phyloP scores from a whole-genome alignment of 2,888 invertebrate genomes.

The Sinopyrophorus schimmeli region DNA sequence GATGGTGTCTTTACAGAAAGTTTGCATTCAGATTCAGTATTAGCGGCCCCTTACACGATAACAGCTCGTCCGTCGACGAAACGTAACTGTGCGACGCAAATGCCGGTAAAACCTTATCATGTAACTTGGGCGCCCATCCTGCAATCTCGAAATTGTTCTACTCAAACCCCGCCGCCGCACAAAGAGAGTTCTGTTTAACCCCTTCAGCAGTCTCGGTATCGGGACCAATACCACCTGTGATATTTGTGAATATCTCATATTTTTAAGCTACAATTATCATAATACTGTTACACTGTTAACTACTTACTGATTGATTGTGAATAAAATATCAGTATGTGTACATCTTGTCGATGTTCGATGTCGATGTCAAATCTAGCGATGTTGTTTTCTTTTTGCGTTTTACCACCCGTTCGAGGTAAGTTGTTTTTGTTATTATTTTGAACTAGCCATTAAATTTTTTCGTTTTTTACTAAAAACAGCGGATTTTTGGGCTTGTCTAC shows the following conservation, averaged over 20 bases:
- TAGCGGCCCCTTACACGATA: conserved; percentile 53
- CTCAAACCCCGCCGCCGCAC: conserved; percentile 54
- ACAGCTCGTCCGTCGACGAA: conserved; percentile 52
- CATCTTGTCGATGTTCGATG: too few relatives aligned
- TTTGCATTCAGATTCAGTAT: conserved; percentile 45
- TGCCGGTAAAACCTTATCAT: conserved; percentile 56
- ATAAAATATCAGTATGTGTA: conserved; percentile 51
- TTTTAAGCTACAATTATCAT: conserved; percentile 52
- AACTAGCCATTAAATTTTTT: too few relatives aligned
- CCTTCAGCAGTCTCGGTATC: conserved; percentile 52
- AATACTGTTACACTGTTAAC: conserved; percentile 47
- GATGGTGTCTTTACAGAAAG: conserved; percentile 47
- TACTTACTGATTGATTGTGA: conserved; percentile 46
- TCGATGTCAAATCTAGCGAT: too few relatives aligned
- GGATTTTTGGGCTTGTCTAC: too few relatives aligned
- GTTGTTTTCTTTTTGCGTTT: too few relatives aligned
- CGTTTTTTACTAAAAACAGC: too few relatives aligned
- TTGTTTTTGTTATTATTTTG: too few relatives aligned
- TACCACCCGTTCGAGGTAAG: too few relatives aligned
- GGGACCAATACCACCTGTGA: conserved; percentile 58
- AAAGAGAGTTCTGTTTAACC: conserved; percentile 56
- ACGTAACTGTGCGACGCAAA: conserved; percentile 54
- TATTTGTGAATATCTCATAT: conserved; percentile 57
- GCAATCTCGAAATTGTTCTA: conserved; percentile 54
- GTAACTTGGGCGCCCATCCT: conserved; percentile 56